These are phyloP conservation scores for Hydrozoanthus tunicans DNA, from an alignment of 64 coral and sea anemone genomes.

Conservation along the genomic window DNA sequence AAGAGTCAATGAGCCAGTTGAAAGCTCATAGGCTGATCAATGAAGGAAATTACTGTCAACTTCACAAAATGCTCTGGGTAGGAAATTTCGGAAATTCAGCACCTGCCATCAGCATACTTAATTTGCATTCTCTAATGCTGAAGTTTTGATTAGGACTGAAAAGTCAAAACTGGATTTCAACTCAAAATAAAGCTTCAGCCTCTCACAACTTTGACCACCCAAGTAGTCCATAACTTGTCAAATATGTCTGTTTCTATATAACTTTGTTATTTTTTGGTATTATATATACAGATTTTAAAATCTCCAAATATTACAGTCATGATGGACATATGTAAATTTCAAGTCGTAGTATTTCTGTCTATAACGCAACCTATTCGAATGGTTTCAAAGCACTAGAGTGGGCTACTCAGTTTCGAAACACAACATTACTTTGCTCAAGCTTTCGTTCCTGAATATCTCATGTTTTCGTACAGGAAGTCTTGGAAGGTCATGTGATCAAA, in stretches of 20 bases:
- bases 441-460: neutral
- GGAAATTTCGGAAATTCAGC: slow-evolving; percentile 61
- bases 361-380: neutral
- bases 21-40: slow-evolving; percentile 68
- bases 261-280: slow-evolving; percentile 17
- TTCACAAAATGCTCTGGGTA: slow-evolving; percentile 65
- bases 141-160: slow-evolving; percentile 41
- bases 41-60: slow-evolving; percentile 73
- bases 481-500: slow-evolving; percentile 63
- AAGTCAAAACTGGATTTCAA: slow-evolving; percentile 31
- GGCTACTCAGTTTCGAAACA: neutral
- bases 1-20: slow-evolving; percentile 44
- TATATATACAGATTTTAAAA: slow-evolving; percentile 38
- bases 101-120: slow-evolving; percentile 55
- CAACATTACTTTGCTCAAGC: slow-evolving; percentile 34
- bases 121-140: slow-evolving; percentile 76
- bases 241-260: slow-evolving; percentile 15
- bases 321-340: neutral
- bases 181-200: neutral
- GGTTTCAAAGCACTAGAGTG: slow-evolving; percentile 23
- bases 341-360: neutral
- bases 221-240: slow-evolving; percentile 16
- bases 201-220: slow-evolving; percentile 23
- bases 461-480: slow-evolving; percentile 1
- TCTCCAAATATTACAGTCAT: slow-evolving; percentile 12